Percentiles rank a stretch among this genome's conserved stretches.
Evolutionary conservation across 2,888 invertebrate genomes (phyloP).

Genomic region (Temnothorax unifasciatus): DNA sequence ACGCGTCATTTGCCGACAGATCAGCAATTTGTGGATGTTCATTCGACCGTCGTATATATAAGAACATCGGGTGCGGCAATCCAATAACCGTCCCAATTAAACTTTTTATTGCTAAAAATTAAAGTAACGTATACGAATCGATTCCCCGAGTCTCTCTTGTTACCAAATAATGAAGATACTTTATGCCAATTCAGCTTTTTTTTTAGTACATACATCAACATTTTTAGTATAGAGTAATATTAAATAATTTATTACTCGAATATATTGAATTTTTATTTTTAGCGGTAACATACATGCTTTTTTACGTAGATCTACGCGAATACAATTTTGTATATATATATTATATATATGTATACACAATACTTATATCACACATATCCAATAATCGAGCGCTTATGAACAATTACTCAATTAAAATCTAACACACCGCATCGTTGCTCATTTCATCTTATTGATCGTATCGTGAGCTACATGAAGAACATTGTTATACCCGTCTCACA

Average conservation of each 20-base stretch:
- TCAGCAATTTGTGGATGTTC: constrained; percentile 69
- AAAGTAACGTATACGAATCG: not conserved
- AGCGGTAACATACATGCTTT: not conserved
- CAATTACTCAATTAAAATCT: constrained; percentile 31
- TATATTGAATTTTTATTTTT: not conserved
- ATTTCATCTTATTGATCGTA: constrained; percentile 41
- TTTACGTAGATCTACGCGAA: not conserved
- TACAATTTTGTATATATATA: not conserved
- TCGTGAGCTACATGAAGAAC: constrained; percentile 26
- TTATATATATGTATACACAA: not conserved
- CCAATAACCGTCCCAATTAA: constrained; percentile 14
- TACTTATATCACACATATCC: too few relatives aligned
- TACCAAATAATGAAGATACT: not conserved
- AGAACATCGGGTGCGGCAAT: constrained; percentile 23
- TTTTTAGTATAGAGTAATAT: not conserved
- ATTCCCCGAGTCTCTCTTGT: not conserved
- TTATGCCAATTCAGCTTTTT: not conserved
- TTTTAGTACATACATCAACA: not conserved
- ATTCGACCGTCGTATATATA: constrained; percentile 3
- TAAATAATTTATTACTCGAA: not conserved
- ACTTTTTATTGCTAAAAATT: not conserved
- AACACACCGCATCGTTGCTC: constrained; percentile 17
- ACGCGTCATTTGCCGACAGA: constrained; percentile 71
- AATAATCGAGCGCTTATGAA: constrained; percentile 22
- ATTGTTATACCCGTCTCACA: constrained; percentile 33